These are phyloP conservation scores for Ochropacha duplaris DNA, from an alignment of 2,888 invertebrate genomes.

Conservation along the genomic window DNA sequence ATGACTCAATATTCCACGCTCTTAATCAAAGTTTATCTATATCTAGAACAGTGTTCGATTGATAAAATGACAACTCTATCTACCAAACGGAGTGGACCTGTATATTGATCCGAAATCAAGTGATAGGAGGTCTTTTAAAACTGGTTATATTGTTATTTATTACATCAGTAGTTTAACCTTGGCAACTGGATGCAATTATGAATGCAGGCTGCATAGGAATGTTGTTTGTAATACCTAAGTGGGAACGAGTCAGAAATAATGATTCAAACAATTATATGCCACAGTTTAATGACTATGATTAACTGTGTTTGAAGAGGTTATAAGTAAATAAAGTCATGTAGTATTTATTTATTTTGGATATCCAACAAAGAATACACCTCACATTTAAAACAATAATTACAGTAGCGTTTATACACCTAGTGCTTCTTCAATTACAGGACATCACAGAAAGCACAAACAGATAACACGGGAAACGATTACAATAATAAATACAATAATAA, in stretches of 20 bases:
- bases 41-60: not conserved
- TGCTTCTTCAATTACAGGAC: too few relatives aligned
- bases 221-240: not conserved
- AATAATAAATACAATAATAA: too few relatives aligned
- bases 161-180: not conserved
- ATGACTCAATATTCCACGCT: not conserved
- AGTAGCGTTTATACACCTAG: too few relatives aligned
- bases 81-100: not conserved
- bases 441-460: too few relatives aligned
- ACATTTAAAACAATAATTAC: too few relatives aligned
- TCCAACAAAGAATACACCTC: too few relatives aligned
- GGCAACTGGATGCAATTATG: constrained; percentile 7
- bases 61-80: not conserved
- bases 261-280: not conserved
- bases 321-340: not conserved
- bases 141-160: not conserved
- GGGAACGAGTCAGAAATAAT: constrained; percentile 7
- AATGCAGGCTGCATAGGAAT: constrained; percentile 7
- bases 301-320: not conserved
- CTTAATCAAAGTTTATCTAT: not conserved
- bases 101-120: not conserved
- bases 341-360: too few relatives aligned
- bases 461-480: too few relatives aligned
- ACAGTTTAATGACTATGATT: not conserved
- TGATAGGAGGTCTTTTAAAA: not conserved